Base-by-base conservation (phyloP, 1,140 invertebrate species). In the Penaeus japonicus region DNA sequence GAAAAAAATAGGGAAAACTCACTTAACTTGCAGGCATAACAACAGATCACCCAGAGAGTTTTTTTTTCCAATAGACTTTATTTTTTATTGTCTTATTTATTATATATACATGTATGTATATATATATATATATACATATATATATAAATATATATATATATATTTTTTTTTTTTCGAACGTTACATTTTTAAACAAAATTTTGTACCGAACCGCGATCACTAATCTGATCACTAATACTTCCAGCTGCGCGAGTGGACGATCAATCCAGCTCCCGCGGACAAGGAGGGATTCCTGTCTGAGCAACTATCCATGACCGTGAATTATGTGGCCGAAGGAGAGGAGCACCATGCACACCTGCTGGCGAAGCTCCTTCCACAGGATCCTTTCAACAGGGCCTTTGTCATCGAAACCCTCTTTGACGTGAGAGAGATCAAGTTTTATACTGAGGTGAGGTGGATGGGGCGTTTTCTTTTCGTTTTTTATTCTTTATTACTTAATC, bases 391-490 rank as follows among this genome's bases (percentile, higher is more conserved):
- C 55, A 59, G 87, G 7, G 87, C 87, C 54, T 88, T 88, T 24
- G 87, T 88, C 54, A 88, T 88, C 18, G 87, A 88, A 73, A 83
- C 87, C 17, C 87, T 75, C 32, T 88, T 88, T 62, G 87, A 88
- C 30, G 55, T 88, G n/a, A 54, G 87, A 17, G 87, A 88, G 73
- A 88, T 88, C 22, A 83, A 84, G 65, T 88, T 88, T 70, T 88
- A 88, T 30, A n/a, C 62, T 1, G 87, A 88, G 79, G 87, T 88
- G n/a, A 75, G 80, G 55, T 22, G n/a, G n/a, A n/a, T n/a, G n/a
- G n/a, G n/a, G n/a, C n/a, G n/a, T n/a, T n/a, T n/a, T n/a, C n/a
- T n/a, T n/a, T n/a, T n/a, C n/a, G 65, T 73, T 30, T 73, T 73
- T 73, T 15, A 73, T 15, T 30, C 10, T n/a, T 10, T 73, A 73